Conservation (phyloP, 2,113 vertebrate genomes). For the Myrmecobius fasciatus region DNA sequence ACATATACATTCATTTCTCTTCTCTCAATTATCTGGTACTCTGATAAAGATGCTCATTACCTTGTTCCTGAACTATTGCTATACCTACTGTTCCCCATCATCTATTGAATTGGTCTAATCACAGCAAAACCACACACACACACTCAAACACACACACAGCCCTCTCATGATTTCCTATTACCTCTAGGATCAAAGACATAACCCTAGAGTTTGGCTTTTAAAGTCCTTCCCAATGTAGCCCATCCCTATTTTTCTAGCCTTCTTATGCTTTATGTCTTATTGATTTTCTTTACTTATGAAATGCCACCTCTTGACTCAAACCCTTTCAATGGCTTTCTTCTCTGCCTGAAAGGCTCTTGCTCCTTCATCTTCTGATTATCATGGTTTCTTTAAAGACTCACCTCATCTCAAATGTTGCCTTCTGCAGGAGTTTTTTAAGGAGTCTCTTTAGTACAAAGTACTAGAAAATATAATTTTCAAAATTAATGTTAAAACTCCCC, state of each 20-base stretch:
- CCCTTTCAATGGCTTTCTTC: not conserved
- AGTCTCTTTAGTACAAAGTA: too few species aligned
- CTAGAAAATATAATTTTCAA: too few species aligned
- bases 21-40: not conserved
- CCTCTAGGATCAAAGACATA: not conserved
- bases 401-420: not conserved
- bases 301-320: not conserved
- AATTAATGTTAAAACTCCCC: too few species aligned
- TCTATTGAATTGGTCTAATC: not conserved
- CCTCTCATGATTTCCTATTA: not conserved
- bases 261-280: not conserved
- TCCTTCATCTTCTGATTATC: too few species aligned
- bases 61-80: not conserved
- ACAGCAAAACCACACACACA: not conserved
- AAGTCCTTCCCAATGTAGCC: not conserved
- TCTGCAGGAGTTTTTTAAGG: not conserved
- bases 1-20: not conserved
- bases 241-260: not conserved
- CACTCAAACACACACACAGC: too few species aligned
- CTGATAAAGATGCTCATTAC: not conserved
- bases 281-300: not conserved
- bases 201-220: not conserved
- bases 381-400: not conserved
- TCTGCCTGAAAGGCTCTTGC: not conserved
- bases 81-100: not conserved